Base-by-base conservation (phyloP, 2,797 vertebrate genomes). In the Decapterus maruadsi region DNA sequence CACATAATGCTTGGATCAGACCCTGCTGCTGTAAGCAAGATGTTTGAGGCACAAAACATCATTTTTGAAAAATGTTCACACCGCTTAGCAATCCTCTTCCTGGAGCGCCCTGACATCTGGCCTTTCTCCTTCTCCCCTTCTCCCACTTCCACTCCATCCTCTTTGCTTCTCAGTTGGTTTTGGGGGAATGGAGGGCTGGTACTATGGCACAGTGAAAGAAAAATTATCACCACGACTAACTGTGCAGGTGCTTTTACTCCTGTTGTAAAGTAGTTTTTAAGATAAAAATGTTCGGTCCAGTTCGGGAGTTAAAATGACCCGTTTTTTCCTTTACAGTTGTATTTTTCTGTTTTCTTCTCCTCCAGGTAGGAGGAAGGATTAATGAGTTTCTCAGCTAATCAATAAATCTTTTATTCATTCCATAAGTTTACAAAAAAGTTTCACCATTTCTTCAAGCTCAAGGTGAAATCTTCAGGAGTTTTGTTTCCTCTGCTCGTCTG, bases 11-110 rank as follows among this genome's bases (percentile, higher is more conserved):
- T 94, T 92, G 94, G 95, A 96, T 96, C 95, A 96, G 94, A 96
- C 95, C 94, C 91, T 96, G 95, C 95, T 95, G 94, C 93, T 96
- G 94, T 96, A 96, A 96, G 95, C 95, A 96, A 95, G 95, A 95
- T 96, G 95, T 95, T 94, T 94, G 92, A 95, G 94, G 91, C 91
- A 96, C 93, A 94, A 95, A 96, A 95, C 90, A 87, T 87, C 88
- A 87, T 92, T 93, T 94, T 85, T 92, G 86, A 92, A 88, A 90
- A 90, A 90, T 94, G 92, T 95, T 95, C 94, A 94, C 91, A 93
- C 72, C 89, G 90, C 94, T 94, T 87, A 92, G 92, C 91, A 91
- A 89, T 93, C 87, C 87, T 91, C 88, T 90, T 90, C 90, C 91
- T 90, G 90, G 77, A 86, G 87, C 87, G 86, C 87, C 88, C 90